A percentile compares a stretch with the other conserved stretches of the same genome.
Evolutionary conservation across 2,888 invertebrate genomes (phyloP).

Genomic region (Carabus problematicus): DNA sequence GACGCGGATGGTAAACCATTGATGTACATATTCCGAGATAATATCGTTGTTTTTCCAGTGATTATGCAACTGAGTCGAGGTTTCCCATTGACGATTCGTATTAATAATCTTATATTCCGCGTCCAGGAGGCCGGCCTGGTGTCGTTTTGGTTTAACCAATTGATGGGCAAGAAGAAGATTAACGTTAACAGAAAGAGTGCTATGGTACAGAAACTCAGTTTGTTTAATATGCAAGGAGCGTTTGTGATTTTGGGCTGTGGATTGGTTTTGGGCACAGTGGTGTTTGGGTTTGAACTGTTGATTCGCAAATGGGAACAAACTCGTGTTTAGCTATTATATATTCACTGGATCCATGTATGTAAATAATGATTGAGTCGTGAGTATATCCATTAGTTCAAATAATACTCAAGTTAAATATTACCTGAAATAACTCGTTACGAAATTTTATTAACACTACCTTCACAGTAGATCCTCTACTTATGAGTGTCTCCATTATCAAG

Average conservation of each 20-base stretch:
- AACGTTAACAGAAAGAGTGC: conserved; percentile 75
- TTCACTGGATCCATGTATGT: too few relatives aligned
- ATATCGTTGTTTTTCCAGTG: conserved; percentile 12
- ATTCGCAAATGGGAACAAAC: too few relatives aligned
- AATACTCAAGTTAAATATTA: too few relatives aligned
- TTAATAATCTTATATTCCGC: conserved; percentile 4
- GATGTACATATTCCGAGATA: conserved; percentile 8
- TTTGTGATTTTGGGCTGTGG: neutral
- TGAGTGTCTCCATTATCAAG: too few relatives aligned
- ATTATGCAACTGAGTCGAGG: conserved; percentile 12
- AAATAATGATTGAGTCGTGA: too few relatives aligned
- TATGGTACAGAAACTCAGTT: conserved; percentile 80
- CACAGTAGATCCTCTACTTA: too few relatives aligned
- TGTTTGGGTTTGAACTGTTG: too few relatives aligned
- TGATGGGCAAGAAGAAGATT: neutral
- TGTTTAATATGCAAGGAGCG: neutral
- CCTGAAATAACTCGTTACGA: too few relatives aligned
- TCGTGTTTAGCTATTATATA: too few relatives aligned
- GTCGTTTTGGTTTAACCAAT: neutral
- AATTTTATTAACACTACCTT: too few relatives aligned
- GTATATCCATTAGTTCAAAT: too few relatives aligned
- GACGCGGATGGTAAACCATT: conserved; percentile 35
- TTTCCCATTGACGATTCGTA: conserved; percentile 5
- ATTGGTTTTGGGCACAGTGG: too few relatives aligned
- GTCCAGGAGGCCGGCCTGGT: neutral